phyloP scores from a whole-genome alignment of 2,888 invertebrate genomes.

The Eretmocerus hayati region DNA sequence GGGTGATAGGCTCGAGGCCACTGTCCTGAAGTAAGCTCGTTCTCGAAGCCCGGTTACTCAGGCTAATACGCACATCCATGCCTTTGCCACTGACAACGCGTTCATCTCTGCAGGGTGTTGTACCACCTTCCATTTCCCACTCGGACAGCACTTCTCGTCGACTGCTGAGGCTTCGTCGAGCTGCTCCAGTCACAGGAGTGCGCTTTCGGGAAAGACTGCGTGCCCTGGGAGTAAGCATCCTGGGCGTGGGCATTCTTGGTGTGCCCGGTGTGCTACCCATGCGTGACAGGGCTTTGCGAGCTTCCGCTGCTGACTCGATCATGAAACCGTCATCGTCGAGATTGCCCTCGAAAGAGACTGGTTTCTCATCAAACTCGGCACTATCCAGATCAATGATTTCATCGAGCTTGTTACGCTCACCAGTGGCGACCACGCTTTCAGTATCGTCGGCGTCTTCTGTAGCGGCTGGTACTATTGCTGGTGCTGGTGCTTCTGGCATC shows the following conservation, averaged over 20 bases:
- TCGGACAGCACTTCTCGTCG: constrained; percentile 12
- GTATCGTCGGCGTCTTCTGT: constrained; percentile 23
- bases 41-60: no score
- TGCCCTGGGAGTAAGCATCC: background rate
- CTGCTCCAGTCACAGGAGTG: no score
- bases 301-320: background rate
- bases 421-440: constrained; percentile 33
- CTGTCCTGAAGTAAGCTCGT: constrained; percentile 32
- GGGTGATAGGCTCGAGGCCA: constrained; percentile 43
- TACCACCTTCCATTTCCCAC: constrained; percentile 45
- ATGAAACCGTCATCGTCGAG: constrained; percentile 14
- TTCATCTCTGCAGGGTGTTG: constrained; percentile 43
- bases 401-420: constrained; percentile 27
- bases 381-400: constrained; percentile 12
- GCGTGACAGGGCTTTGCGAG: constrained; percentile 4
- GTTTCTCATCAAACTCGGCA: constrained; percentile 15
- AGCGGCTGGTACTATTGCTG: constrained; percentile 22
- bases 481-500: constrained; percentile 20
- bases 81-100: background rate
- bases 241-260: background rate
- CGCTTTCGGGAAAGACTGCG: background rate
- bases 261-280: background rate
- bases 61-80: background rate
- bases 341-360: constrained; percentile 1
- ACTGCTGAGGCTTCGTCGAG: no score